Conservation (phyloP, 2,113 vertebrate species). For the Ia io region DNA sequence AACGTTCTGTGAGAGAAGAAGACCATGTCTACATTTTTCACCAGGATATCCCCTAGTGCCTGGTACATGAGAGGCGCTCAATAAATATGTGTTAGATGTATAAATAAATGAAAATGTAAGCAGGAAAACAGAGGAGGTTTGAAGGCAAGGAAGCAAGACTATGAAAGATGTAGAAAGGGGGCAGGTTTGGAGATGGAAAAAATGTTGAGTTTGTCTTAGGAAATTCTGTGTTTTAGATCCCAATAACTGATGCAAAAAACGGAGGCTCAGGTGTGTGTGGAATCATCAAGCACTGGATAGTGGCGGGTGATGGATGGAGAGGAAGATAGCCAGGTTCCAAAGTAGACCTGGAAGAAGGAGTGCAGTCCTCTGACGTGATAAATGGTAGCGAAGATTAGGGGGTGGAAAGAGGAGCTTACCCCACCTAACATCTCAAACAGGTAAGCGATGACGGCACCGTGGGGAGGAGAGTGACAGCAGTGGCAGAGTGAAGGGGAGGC, state of each 20-base stretch:
- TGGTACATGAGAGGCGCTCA: neutral
- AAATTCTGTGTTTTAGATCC: neutral
- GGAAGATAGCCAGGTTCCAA: neutral
- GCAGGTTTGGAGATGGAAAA: neutral
- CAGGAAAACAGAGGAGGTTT: neutral
- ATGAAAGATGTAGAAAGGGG: neutral
- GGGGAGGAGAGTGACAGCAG: neutral
- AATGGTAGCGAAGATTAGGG: neutral
- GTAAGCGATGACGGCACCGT: no score
- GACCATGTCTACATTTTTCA: neutral
- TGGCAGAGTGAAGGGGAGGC: no score
- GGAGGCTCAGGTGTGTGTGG: neutral
- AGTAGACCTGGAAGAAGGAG: neutral
- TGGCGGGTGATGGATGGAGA: neutral
- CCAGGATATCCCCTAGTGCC: neutral
- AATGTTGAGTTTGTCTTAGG: neutral
- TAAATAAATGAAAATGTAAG: neutral
- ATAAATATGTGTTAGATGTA: neutral
- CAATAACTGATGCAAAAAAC: neutral
- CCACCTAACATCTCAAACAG: neutral
- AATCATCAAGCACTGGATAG: neutral
- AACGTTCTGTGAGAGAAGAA: neutral
- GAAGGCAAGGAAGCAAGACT: neutral
- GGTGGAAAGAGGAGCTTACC: neutral
- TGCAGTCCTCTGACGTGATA: neutral